A percentile compares a stretch with the other conserved stretches of the same genome.
phyloP scores from a whole-genome alignment of 2,113 vertebrate species.

The Heterochromis multidens region DNA sequence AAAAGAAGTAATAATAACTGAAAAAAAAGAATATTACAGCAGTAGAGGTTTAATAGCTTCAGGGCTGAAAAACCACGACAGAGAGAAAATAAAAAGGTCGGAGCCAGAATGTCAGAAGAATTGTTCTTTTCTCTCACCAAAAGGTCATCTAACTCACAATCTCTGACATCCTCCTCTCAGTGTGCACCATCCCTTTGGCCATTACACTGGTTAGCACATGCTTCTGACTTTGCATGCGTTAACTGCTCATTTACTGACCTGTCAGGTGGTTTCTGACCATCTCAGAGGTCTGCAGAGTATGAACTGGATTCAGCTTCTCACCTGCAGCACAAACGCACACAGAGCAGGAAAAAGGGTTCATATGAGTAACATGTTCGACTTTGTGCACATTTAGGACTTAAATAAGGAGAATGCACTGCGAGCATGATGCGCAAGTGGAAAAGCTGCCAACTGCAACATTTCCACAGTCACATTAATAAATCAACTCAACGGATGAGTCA shows the following conservation, averaged over 20 bases:
- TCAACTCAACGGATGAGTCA: neutral
- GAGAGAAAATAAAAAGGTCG: slow-evolving; percentile 28
- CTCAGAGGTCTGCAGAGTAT: slow-evolving; percentile 5
- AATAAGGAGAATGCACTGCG: neutral
- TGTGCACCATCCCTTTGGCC: neutral
- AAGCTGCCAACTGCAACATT: neutral
- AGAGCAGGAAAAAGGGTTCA: neutral
- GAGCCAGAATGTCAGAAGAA: neutral
- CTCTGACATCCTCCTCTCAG: neutral
- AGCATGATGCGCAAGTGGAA: neutral
- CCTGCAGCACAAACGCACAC: slow-evolving; percentile 34
- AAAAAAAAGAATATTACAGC: neutral
- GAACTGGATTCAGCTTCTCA: slow-evolving; percentile 14
- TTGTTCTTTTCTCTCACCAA: neutral
- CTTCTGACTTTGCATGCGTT: neutral
- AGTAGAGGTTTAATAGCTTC: neutral
- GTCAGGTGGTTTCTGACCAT: slow-evolving; percentile 44
- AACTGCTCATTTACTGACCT: slow-evolving; percentile 42
- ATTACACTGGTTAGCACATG: neutral
- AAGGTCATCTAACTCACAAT: slow-evolving; percentile 1
- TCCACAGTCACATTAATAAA: neutral
- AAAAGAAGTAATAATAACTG: neutral
- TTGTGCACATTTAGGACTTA: neutral
- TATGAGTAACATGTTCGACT: neutral
- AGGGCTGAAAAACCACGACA: neutral